Evolutionary conservation across 2,888 invertebrate species (phyloP), one percentile per base, ranked within the genome.

Genomic region (Aromia moschata): DNA sequence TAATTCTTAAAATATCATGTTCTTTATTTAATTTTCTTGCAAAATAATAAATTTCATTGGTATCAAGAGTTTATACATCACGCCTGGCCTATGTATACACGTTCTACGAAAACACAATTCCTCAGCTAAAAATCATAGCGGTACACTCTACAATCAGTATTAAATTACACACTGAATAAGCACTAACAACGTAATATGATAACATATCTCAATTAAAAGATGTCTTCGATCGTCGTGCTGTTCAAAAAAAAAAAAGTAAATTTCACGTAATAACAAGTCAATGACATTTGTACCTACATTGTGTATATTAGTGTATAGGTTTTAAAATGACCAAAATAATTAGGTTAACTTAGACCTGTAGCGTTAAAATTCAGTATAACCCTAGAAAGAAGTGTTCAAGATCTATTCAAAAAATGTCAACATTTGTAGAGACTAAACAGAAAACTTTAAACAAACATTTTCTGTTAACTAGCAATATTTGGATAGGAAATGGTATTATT

Each of bases 281-380:
- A 64, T 49, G 57, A 51, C 45, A 46, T 55, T 57, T 64, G 56
- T 45, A 60, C 59, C 45, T 62, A 46, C 33, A 54, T 53, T 67
- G 65, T 65, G 63, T 47, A 65, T 65, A 65, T 30, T 63, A 62
- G 49, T 45, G 51, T 40, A 46, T 64, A 64, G 60, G 51, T 59
- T 57, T 67, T 64, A 56, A 64, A 67, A 64, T 64, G 70, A 70
- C 70, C 70, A 70, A 70, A 63, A 44, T 56, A 56, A 15, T 12
- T 59, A 63, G 56, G 18, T 43, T 18, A 18, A 3, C 10, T 25
- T 49, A 49, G 49, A 25, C 18, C 12, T 18, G 38, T 25, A 49
- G 49, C 20, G 14, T 16, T 44, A 44, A 44, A 25, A 14, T 44
- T 46, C 46, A 46, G 46, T 17, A 33, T 46, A 46, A 33, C 16